Percentiles rank a stretch among this genome's conserved stretches.
phyloP scores from a whole-genome alignment of 2,888 invertebrate species.

The Aradus depressus region DNA sequence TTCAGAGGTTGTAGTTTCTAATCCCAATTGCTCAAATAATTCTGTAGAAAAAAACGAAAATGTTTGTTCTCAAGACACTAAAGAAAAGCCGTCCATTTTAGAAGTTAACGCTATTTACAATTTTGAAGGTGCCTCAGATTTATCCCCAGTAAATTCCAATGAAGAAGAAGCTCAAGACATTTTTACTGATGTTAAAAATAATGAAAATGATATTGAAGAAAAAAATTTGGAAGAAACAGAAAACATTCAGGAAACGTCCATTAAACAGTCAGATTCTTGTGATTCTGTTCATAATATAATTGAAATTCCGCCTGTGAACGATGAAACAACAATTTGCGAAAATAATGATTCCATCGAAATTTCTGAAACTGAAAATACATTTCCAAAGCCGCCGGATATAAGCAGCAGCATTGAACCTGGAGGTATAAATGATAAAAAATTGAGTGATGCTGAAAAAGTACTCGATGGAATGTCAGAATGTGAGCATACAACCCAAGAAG shows the following conservation, averaged over 20 bases:
- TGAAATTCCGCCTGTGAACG: background rate
- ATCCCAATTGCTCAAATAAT: conserved; percentile 23
- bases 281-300: background rate
- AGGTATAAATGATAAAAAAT: background rate
- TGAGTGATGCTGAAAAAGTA: background rate
- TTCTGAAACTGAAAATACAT: background rate
- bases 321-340: background rate
- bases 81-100: conserved; percentile 23
- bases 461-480: background rate
- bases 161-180: conserved; percentile 9
- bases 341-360: background rate
- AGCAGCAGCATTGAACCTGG: too few relatives aligned
- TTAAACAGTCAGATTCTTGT: background rate
- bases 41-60: conserved; percentile 20
- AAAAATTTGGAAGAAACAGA: background rate
- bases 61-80: conserved; percentile 17
- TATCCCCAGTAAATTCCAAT: conserved; percentile 17
- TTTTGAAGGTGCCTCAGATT: conserved; percentile 17
- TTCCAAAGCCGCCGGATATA: background rate
- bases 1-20: conserved; percentile 21
- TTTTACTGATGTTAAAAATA: background rate
- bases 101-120: conserved; percentile 20
- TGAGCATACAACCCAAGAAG: too few relatives aligned
- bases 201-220: conserved; percentile 1
- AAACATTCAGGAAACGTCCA: background rate